Conservation (phyloP, 1,140 invertebrate genomes). For the Archegozetes longisetosus region DNA sequence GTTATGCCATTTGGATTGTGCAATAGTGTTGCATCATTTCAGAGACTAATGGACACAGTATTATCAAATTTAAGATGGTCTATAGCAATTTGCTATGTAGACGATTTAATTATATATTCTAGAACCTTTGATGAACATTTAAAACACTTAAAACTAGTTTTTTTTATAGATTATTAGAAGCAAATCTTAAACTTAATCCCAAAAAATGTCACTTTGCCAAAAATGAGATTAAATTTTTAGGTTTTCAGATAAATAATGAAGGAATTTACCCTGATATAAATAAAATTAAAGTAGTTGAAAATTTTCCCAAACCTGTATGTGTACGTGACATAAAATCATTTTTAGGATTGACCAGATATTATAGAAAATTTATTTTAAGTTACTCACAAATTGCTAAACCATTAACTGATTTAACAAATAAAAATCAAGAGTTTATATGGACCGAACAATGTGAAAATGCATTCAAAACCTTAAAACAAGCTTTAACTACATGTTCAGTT, state of each 20-base stretch:
- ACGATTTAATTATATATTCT: constrained; percentile 24
- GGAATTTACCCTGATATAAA: constrained; percentile 12
- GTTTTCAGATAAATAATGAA: constrained; percentile 14
- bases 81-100: constrained; percentile 22
- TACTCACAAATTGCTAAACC: constrained; percentile 25
- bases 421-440: constrained; percentile 16
- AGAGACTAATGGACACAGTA: constrained; percentile 28
- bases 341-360: constrained; percentile 17
- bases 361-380: constrained; percentile 21
- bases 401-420: constrained; percentile 23
- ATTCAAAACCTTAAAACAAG: too few relatives aligned
- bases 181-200: constrained; percentile 18
- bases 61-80: constrained; percentile 22
- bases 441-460: too few relatives aligned
- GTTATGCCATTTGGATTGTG: constrained; percentile 32
- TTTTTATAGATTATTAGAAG: constrained; percentile 5
- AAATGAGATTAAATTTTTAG: constrained; percentile 16
- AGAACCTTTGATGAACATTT: constrained; percentile 19
- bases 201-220: constrained; percentile 17
- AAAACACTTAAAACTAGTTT: constrained; percentile 6
- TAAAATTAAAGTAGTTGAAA: constrained; percentile 14
- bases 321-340: constrained; percentile 13
- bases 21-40: constrained; percentile 30
- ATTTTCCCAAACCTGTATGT: constrained; percentile 15
- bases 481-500: too few relatives aligned